These are phyloP conservation scores for Petroica traversi DNA, from an alignment of 2,113 vertebrate species.

Conservation along the genomic window DNA sequence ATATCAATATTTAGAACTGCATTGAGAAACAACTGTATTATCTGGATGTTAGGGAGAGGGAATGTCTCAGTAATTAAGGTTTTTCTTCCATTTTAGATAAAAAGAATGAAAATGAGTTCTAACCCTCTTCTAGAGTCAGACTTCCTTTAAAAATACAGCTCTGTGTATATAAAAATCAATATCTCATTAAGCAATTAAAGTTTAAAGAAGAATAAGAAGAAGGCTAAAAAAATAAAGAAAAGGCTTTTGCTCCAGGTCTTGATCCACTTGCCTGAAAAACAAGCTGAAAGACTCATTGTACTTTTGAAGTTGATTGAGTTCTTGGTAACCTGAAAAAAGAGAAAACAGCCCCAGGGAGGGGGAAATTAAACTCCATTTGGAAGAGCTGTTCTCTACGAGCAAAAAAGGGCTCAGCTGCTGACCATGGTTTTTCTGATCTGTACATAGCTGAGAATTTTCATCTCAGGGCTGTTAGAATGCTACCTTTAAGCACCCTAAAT, in stretches of 20 bases:
- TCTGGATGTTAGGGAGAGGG: accelerated
- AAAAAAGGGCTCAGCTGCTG: not conserved
- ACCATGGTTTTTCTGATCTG: not conserved
- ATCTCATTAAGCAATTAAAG: not conserved
- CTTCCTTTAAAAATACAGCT: not conserved
- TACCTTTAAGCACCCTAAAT: not conserved
- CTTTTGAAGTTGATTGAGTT: not conserved
- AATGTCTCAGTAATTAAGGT: accelerated
- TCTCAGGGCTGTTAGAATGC: not conserved
- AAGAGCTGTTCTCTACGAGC: not conserved
- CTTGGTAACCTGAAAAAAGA: not conserved
- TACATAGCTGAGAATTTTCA: not conserved
- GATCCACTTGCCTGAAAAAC: not conserved
- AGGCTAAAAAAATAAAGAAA: not conserved
- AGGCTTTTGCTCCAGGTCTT: not conserved
- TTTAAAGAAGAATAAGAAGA: not conserved
- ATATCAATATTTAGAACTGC: not conserved
- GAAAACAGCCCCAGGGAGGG: not conserved
- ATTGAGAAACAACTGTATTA: not conserved
- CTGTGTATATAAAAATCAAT: not conserved
- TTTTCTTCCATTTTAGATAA: not conserved
- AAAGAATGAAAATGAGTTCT: not conserved
- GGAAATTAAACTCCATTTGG: not conserved
- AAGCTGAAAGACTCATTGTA: not conserved
- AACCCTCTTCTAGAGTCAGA: not conserved